phyloP scores from a whole-genome alignment of 2,797 vertebrate species.

The Streptopelia turtur region DNA sequence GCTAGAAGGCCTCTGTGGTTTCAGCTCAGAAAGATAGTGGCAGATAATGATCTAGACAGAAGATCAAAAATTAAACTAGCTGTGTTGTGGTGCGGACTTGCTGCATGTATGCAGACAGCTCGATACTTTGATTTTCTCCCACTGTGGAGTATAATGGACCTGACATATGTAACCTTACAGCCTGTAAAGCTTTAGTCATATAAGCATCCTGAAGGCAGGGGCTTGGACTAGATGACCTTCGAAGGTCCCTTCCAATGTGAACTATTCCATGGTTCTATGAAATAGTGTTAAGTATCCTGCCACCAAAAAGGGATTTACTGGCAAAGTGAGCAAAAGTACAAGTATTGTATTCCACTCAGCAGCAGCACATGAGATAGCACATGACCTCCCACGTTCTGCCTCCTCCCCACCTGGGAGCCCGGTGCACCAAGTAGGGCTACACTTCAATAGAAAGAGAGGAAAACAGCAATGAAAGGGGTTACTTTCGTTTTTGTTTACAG shows the following conservation, averaged over 20 bases:
- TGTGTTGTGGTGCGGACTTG: neutral
- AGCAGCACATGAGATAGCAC: rapidly evolving
- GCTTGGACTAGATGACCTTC: too few species aligned
- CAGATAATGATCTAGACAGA: neutral
- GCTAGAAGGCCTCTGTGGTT: neutral
- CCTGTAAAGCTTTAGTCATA: neutral
- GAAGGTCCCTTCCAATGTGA: too few species aligned
- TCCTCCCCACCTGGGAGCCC: neutral
- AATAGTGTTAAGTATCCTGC: neutral
- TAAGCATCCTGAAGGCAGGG: neutral
- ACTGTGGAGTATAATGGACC: rapidly evolving
- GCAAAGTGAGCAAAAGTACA: rapidly evolving
- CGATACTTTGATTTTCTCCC: neutral
- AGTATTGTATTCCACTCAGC: neutral
- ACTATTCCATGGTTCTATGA: too few species aligned
- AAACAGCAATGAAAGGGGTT: neutral
- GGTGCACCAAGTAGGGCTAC: rapidly evolving
- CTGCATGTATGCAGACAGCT: neutral
- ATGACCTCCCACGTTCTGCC: rapidly evolving
- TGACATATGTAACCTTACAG: rapidly evolving
- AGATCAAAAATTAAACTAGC: neutral
- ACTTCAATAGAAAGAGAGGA: neutral
- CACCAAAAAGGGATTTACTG: neutral
- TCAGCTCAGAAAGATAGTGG: neutral
- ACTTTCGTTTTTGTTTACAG: neutral